These are phyloP conservation scores for Drosophila sucinea DNA, from an alignment of 1,140 invertebrate species.

Conservation along the genomic window DNA sequence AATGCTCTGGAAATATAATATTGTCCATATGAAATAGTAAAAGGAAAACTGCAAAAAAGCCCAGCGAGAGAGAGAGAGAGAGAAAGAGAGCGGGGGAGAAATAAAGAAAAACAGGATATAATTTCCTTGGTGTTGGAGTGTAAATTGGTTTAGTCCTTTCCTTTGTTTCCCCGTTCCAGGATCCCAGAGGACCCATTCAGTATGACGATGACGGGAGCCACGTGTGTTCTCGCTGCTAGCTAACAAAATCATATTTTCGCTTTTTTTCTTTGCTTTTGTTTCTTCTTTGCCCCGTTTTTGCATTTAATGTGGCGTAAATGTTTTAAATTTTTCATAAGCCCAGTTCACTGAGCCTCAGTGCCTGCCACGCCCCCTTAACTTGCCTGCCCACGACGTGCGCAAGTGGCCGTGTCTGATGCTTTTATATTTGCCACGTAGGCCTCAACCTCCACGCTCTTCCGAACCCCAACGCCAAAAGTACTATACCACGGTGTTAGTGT, in stretches of 20 bases:
- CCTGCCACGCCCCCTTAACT: slow-evolving; percentile 27
- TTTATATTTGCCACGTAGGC: slow-evolving; percentile 75
- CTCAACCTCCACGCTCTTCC: slow-evolving; percentile 48
- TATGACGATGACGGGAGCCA: slow-evolving; percentile 13
- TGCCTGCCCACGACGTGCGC: slow-evolving; percentile 75
- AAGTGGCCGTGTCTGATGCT: slow-evolving; percentile 77
- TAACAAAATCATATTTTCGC: slow-evolving; percentile 73
- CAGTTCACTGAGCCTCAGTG: slow-evolving; percentile 4
- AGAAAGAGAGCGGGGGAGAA: neutral
- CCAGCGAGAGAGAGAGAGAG: too few species aligned
- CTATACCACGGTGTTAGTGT: slow-evolving; percentile 35
- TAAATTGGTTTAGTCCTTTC: slow-evolving; percentile 43
- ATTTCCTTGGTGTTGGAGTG: slow-evolving; percentile 41
- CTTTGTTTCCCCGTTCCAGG: slow-evolving; percentile 30
- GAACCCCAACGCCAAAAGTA: slow-evolving; percentile 25
- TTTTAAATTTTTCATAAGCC: slow-evolving; percentile 78
- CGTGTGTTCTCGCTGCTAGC: slow-evolving; percentile 28
- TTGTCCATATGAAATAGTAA: slow-evolving; percentile 37
- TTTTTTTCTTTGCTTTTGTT: slow-evolving; percentile 57
- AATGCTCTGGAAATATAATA: slow-evolving; percentile 54
- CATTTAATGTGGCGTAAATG: slow-evolving; percentile 81
- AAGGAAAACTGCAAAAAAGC: slow-evolving; percentile 9
- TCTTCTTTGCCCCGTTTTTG: slow-evolving; percentile 67
- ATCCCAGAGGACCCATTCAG: slow-evolving; percentile 55
- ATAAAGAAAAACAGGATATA: neutral